Conservation (phyloP, 1,140 invertebrate species). For the Bradysia coprophila region DNA sequence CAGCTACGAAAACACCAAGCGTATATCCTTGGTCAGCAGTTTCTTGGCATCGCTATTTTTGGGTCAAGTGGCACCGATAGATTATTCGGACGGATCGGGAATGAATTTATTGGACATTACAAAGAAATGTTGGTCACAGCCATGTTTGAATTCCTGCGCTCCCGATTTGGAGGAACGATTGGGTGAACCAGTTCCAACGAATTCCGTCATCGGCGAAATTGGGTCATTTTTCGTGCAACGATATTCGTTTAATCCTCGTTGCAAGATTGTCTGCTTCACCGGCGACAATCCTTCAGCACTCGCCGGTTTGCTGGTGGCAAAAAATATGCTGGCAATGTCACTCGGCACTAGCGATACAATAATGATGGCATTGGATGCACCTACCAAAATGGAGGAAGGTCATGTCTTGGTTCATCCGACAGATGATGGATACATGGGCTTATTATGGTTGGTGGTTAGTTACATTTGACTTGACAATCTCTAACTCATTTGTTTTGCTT, state of each 20-base stretch:
- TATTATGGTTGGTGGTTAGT: slow-evolving; percentile 49
- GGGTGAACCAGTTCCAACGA: slow-evolving; percentile 48
- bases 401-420: slow-evolving; percentile 80
- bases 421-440: slow-evolving; percentile 57
- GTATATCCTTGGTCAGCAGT: slow-evolving; percentile 85
- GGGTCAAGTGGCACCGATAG: slow-evolving; percentile 80
- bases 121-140: slow-evolving; percentile 54
- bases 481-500: neutral
- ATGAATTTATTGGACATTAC: slow-evolving; percentile 90
- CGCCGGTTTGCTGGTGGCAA: slow-evolving; percentile 59
- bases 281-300: slow-evolving; percentile 86
- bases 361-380: slow-evolving; percentile 56
- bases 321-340: slow-evolving; percentile 73
- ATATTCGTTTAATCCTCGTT: slow-evolving; percentile 64
- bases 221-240: slow-evolving; percentile 62
- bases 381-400: slow-evolving; percentile 48
- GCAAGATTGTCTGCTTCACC: slow-evolving; percentile 73
- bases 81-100: slow-evolving; percentile 82
- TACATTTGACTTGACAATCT: neutral
- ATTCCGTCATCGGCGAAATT: slow-evolving; percentile 48
- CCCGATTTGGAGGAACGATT: slow-evolving; percentile 47
- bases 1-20: slow-evolving; percentile 64
- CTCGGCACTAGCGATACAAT: slow-evolving; percentile 87
- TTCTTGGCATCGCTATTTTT: slow-evolving; percentile 78
- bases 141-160: slow-evolving; percentile 55